Evolutionary conservation across 92 coral and sea anemone species (phyloP).

Genomic region (Porites evermanni): DNA sequence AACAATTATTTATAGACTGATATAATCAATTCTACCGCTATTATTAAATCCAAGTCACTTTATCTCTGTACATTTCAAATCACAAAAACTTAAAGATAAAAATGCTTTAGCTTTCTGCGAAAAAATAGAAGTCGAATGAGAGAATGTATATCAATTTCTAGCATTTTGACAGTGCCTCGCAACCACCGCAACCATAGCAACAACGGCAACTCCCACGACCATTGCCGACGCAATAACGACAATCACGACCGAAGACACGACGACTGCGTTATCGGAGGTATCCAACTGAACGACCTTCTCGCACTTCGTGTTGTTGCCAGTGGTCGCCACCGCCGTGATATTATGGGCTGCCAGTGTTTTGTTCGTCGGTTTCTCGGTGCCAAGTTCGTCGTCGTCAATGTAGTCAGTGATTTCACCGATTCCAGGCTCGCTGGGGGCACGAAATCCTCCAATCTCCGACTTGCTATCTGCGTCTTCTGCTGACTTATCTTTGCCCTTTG

Average conservation of each 20-base stretch:
- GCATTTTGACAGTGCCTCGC: slow-evolving; percentile 99
- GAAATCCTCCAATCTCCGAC: slow-evolving; percentile 51
- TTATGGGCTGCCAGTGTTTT: slow-evolving; percentile 84
- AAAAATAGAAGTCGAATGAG: neutral
- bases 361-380: slow-evolving; percentile 39
- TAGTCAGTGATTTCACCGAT: slow-evolving; percentile 85
- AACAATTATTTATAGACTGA: neutral
- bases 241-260: slow-evolving; percentile 99
- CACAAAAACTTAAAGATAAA: slow-evolving; percentile 20
- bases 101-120: slow-evolving; percentile 15
- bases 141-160: slow-evolving; percentile 44
- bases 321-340: slow-evolving; percentile 77
- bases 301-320: slow-evolving; percentile 85
- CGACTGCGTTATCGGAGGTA: slow-evolving; percentile 99
- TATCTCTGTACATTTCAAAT: slow-evolving; percentile 40
- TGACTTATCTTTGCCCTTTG: slow-evolving; percentile 27
- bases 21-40: neutral
- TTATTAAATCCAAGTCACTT: neutral
- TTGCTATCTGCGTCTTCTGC: slow-evolving; percentile 60
- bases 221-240: slow-evolving; percentile 99
- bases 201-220: slow-evolving; percentile 99
- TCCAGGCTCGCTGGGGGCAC: slow-evolving; percentile 14
- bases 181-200: slow-evolving; percentile 99
- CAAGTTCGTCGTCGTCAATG: slow-evolving; percentile 74
- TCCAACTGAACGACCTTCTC: slow-evolving; percentile 97